phyloP scores from a whole-genome alignment of 2,113 vertebrate genomes.

The Merops nubicus region DNA sequence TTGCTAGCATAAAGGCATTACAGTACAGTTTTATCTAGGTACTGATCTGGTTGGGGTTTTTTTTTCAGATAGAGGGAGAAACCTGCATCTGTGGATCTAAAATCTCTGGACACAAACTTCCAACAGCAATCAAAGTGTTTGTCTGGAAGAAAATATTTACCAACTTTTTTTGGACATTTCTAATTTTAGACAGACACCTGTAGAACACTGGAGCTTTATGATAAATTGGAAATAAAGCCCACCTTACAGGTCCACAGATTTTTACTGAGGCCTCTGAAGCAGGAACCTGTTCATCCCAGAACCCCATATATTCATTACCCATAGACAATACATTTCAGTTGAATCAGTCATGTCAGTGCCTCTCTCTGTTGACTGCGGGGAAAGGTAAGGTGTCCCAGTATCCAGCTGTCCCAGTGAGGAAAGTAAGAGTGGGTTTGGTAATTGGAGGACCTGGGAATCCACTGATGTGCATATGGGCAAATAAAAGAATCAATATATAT shows the following conservation, averaged over 20 bases:
- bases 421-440: not conserved
- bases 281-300: not conserved
- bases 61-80: not conserved
- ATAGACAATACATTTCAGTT: not conserved
- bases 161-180: not conserved
- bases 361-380: not conserved
- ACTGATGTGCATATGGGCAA: not conserved
- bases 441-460: not conserved
- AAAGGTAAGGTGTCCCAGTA: not conserved
- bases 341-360: not conserved
- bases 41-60: not conserved
- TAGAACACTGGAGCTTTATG: not conserved
- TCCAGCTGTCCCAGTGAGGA: not conserved
- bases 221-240: fast-evolving
- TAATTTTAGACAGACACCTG: not conserved
- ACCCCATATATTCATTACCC: fast-evolving
- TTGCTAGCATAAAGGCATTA: not conserved
- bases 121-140: not conserved
- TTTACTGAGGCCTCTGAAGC: not conserved
- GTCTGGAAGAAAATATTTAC: not conserved
- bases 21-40: not conserved
- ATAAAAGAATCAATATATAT: not conserved
- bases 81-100: not conserved
- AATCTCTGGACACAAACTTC: not conserved
- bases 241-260: not conserved